Evolutionary conservation across 2,797 vertebrate genomes (phyloP).

Genomic region (Xenentodon cancila): DNA sequence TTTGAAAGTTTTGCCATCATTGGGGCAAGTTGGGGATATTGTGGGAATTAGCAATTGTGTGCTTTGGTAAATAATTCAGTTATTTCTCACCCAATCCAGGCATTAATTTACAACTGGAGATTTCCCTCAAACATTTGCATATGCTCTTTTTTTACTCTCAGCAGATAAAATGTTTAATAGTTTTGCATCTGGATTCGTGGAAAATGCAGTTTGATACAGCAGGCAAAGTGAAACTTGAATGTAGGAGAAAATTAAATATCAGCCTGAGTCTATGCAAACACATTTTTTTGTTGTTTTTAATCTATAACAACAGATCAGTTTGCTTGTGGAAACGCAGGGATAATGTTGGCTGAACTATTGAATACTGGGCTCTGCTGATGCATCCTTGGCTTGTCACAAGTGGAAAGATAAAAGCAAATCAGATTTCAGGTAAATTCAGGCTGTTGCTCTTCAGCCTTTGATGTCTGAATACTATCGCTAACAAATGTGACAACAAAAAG

Average conservation of each 20-base stretch:
- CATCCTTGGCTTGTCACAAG: background rate
- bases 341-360: background rate
- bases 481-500: background rate
- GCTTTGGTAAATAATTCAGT: conserved; percentile 45
- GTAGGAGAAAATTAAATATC: too few species aligned
- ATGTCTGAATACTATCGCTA: conserved; percentile 12
- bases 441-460: background rate
- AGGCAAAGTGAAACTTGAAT: background rate
- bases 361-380: background rate
- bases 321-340: background rate
- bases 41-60: conserved; percentile 19
- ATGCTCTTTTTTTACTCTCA: background rate
- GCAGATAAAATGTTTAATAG: background rate
- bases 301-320: background rate
- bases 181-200: conserved; percentile 2
- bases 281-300: background rate
- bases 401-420: conserved; percentile 4
- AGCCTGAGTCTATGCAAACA: background rate
- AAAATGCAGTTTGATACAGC: background rate
- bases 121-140: conserved; percentile 7
- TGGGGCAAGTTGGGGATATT: conserved; percentile 5
- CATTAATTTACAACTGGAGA: conserved; percentile 19
- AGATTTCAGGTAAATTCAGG: background rate
- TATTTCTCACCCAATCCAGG: conserved; percentile 7
- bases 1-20: conserved; percentile 26